Base-by-base conservation (phyloP, 2,797 vertebrate genomes). In the Aselliscus stoliczkanus region DNA sequence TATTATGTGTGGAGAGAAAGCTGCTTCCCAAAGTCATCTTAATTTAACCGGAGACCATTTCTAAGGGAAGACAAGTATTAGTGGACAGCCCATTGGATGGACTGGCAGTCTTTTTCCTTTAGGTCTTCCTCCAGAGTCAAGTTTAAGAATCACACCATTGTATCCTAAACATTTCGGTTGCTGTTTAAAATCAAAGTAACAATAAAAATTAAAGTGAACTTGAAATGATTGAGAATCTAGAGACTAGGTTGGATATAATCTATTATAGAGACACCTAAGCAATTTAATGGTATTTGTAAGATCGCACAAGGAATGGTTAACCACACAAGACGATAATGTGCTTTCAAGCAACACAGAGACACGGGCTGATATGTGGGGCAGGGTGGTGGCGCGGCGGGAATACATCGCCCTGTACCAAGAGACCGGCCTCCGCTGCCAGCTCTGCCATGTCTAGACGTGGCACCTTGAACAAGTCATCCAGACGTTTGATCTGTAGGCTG, bases 331-430 rank as follows among this genome's bases (percentile, higher is more conserved):
- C 29, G 82, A 39, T 0, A 15, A 67, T 1, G 4, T 52, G 42
- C 52, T 44, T 90, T 34, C 20, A 25, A 84, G 60, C 29, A 31
- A 84, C 18, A 18, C 21, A 1, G 50, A 56, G 27, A 29, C 37
- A 31, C 52, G 9, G 62, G 47, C 31, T 37, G 18, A 39, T 0
- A 31, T 34, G 65, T 1, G 3, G 37, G 39, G 29, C 23, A 42
- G 12, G 52, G 5, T 8, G 7, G 18, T 7, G 13, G 0, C 5
- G 25, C 0, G 0, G 47, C 9, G 20, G n/a, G 31, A 4, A 15
- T 21, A 21, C 21, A 7, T 2, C 13, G 25, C 0, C 0, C 6
- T 14, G 37, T 7, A 1, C n/a, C 62, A 21, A 23, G 31, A 58
- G 8, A 14, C 23, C 31, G 9, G 25, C 9, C 37, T 42, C 39